Evolutionary conservation across 2,113 vertebrate genomes (phyloP).

Genomic region (Naja naja): DNA sequence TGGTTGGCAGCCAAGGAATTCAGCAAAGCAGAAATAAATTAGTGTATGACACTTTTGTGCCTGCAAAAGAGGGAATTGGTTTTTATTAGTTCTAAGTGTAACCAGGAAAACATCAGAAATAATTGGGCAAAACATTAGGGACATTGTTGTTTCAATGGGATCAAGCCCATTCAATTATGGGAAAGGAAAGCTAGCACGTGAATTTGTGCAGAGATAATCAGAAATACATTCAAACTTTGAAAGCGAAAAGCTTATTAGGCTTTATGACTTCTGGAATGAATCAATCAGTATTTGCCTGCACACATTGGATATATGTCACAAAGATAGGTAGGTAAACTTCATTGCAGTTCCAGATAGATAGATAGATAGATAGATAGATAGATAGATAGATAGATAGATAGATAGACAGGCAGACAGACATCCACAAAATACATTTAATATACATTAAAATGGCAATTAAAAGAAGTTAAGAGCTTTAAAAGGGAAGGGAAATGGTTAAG

Average conservation of each 20-base stretch:
- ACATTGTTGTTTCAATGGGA: background rate
- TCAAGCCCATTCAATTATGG: conserved; percentile 7
- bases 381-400: too few relatives aligned
- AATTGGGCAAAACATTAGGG: conserved; percentile 19
- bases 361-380: too few relatives aligned
- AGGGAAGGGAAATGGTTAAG: background rate
- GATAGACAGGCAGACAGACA: too few relatives aligned
- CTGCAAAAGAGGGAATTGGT: background rate
- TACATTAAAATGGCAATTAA: background rate
- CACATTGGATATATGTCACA: background rate
- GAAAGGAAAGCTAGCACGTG: background rate
- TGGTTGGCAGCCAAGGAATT: background rate
- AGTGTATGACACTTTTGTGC: background rate
- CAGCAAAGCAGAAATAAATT: conserved; percentile 4
- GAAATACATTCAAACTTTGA: conserved; percentile 32
- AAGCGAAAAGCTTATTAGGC: background rate
- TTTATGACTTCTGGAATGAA: background rate
- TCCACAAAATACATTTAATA: background rate
- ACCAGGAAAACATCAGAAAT: conserved; percentile 27
- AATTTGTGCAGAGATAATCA: background rate
- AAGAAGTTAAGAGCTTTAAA: background rate
- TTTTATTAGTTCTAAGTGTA: conserved; percentile 3
- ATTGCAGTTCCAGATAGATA: background rate
- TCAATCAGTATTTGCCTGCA: background rate
- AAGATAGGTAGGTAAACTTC: background rate